Evolutionary conservation across 1,140 invertebrate genomes (phyloP).

Genomic region (Aradophagus sp.): DNA sequence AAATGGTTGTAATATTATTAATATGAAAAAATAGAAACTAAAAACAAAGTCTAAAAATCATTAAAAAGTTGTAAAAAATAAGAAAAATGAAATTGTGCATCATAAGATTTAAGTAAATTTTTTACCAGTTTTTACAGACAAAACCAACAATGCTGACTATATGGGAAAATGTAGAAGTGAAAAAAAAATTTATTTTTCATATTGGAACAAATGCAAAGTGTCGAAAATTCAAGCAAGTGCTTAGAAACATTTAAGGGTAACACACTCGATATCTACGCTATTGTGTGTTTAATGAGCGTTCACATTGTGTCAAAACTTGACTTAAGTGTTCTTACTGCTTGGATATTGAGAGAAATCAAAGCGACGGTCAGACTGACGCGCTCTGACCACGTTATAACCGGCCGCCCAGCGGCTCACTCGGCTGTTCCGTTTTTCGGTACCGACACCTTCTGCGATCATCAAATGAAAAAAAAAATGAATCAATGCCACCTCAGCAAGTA

Average conservation of each 20-base stretch:
- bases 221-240: constrained; percentile 61
- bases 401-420: constrained; percentile 70
- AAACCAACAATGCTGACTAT: no score
- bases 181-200: no score
- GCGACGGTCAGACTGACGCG: constrained; percentile 71
- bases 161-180: constrained; percentile 8
- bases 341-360: constrained; percentile 74
- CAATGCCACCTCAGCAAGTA: no score
- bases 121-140: no score
- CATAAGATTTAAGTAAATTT: no score
- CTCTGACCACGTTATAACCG: constrained; percentile 74
- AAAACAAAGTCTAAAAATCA: no score
- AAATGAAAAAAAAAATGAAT: constrained; percentile 58
- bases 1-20: no score
- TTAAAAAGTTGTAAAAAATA: background rate
- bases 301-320: constrained; percentile 55
- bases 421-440: constrained; percentile 64
- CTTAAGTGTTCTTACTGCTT: constrained; percentile 69
- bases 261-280: constrained; percentile 43
- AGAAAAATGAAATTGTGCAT: no score
- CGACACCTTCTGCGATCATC: constrained; percentile 63
- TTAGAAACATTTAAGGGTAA: constrained; percentile 46
- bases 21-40: no score
- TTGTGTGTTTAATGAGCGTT: constrained; percentile 39
- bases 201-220: constrained; percentile 48